These are phyloP conservation scores for Thinocorus orbignyianus DNA, from an alignment of 2,113 vertebrate genomes.

Conservation along the genomic window DNA sequence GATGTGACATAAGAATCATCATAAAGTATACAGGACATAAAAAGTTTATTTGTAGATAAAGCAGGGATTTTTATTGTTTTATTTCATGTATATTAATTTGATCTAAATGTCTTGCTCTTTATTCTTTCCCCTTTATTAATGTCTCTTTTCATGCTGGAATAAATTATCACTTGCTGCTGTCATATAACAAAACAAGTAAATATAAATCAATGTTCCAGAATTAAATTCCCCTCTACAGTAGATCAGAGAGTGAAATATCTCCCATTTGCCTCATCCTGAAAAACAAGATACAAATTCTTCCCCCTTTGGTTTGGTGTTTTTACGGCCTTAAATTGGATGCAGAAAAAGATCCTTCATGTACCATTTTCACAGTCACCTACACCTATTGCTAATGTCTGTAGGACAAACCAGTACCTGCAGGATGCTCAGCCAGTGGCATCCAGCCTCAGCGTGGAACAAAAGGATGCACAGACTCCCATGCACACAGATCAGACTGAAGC, in stretches of 20 bases:
- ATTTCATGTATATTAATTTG: conserved; percentile 29
- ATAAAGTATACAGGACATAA: neutral
- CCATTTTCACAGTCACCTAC: conserved; percentile 32
- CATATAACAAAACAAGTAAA: conserved; percentile 31
- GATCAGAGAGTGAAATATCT: neutral
- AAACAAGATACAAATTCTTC: neutral
- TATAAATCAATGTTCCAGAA: neutral
- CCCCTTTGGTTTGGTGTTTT: neutral
- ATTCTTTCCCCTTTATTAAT: conserved; percentile 20
- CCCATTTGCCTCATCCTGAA: neutral
- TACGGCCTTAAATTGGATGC: neutral
- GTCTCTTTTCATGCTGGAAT: conserved; percentile 31
- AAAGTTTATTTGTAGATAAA: conserved; percentile 33
- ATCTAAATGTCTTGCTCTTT: conserved; percentile 34
- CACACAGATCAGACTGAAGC: conserved; percentile 48
- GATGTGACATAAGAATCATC: neutral
- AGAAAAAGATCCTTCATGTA: neutral
- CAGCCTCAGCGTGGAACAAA: conserved; percentile 53
- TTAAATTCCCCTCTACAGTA: neutral
- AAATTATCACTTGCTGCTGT: conserved; percentile 26
- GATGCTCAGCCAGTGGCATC: conserved; percentile 49
- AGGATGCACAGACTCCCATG: conserved; percentile 45
- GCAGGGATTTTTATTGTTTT: neutral
- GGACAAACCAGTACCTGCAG: conserved; percentile 28
- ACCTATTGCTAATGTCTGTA: neutral